Evolutionary conservation across 2,888 invertebrate species (phyloP).

Genomic region (Metallyticus violacea): DNA sequence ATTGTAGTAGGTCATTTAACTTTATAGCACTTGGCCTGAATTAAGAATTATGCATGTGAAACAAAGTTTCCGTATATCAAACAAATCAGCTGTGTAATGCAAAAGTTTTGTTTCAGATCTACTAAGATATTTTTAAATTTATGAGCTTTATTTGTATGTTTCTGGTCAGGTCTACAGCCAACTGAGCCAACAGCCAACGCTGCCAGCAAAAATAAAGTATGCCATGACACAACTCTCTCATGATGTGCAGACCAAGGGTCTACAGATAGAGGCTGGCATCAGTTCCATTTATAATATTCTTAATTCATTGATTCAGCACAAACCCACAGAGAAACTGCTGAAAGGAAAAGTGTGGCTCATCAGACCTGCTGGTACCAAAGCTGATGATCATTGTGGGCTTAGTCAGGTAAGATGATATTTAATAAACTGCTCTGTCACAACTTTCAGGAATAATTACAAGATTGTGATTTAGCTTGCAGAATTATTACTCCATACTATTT

Average conservation of each 20-base stretch:
- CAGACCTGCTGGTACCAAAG: background rate
- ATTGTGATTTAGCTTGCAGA: no score
- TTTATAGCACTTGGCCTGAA: no score
- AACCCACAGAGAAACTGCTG: background rate
- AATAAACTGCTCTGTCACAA: no score
- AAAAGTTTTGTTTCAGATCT: no score
- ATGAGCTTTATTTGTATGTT: no score
- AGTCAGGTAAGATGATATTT: conserved; percentile 12
- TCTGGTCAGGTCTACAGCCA: background rate
- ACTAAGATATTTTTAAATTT: no score
- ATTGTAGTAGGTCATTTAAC: no score
- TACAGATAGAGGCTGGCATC: background rate
- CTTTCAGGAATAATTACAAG: no score
- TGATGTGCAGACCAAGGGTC: background rate
- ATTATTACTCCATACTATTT: no score
- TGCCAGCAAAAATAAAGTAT: background rate
- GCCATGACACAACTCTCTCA: background rate
- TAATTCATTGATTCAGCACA: background rate
- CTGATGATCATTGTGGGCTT: conserved; percentile 18
- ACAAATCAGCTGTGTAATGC: no score
- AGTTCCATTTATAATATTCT: background rate
- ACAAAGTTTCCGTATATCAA: no score
- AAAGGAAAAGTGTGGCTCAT: conserved; percentile 8
- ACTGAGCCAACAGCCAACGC: background rate
- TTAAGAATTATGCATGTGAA: no score